phyloP scores from a whole-genome alignment of 2,888 invertebrate species.

The Metellina segmentata region DNA sequence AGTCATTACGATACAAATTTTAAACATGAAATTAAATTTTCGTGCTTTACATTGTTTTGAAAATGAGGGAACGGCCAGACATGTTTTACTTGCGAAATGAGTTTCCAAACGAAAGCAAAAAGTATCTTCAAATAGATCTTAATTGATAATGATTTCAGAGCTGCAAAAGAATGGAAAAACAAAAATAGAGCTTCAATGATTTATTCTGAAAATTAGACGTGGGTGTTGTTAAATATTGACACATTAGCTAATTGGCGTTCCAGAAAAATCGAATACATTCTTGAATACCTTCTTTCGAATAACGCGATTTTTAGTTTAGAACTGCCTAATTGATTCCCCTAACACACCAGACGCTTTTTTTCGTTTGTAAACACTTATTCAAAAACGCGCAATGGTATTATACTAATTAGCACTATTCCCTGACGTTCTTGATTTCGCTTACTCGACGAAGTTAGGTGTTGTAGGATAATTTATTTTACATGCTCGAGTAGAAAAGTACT shows the following conservation, averaged over 20 bases:
- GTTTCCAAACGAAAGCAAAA: neutral
- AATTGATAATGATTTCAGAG: neutral
- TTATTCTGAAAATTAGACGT: neutral
- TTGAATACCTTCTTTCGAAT: neutral
- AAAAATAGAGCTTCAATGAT: neutral
- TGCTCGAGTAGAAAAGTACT: neutral
- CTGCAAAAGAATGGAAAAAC: neutral
- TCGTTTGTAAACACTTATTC: conserved; percentile 4
- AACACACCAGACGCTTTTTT: neutral
- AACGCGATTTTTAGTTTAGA: neutral
- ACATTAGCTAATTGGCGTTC: conserved; percentile 23
- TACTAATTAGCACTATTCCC: neutral
- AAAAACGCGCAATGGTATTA: neutral
- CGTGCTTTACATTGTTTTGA: too few species aligned
- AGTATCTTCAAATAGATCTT: neutral
- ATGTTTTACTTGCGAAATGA: neutral
- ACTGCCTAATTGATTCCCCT: conserved; percentile 5
- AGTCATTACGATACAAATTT: too few species aligned
- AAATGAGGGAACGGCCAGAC: too few species aligned
- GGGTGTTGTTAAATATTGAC: conserved; percentile 21
- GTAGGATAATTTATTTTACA: neutral
- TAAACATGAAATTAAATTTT: too few species aligned
- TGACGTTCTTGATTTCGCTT: neutral
- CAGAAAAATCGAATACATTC: neutral
- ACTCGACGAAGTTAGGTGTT: neutral